Evolutionary conservation across 2,113 vertebrate genomes (phyloP), one percentile per base, ranked within the genome.

Genomic region (Dicerorhinus sumatrensis): DNA sequence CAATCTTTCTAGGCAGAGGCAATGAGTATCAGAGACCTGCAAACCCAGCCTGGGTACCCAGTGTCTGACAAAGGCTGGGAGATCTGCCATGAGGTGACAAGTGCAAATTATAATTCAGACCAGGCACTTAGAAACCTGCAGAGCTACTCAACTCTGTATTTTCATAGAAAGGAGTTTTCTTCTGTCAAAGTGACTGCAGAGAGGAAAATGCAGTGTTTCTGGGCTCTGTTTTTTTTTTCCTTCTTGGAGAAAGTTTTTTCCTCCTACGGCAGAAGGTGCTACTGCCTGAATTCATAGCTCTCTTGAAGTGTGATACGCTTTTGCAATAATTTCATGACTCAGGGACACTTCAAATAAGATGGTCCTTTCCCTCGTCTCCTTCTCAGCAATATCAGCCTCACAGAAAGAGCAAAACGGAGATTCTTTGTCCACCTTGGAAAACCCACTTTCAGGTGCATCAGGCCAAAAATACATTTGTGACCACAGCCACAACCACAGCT

Each of bases 71-170:
- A 93, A 42, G 18, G 0, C 42, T 96, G 46, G 76, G 46, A 56
- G 16, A 58, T 48, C 33, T 63, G 94, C 77, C 80, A 46, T 31
- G 18, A 73, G 83, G 17, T 77, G 84, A 67, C 46, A 97, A 96
- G 16, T 60, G 29, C 31, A 93, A 97, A 63, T 16, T 46, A 9
- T 73, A 95, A 94, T 76, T 89, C 65, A 96, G 70, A 91, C 46
- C 36, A 80, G 10, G 25, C 60, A 11, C n/a, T 85, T 92, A 75
- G 65, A 39, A 87, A 65, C 54, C 69, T 31, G 33, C 89, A 87
- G 77, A 95, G 80, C 72, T 82, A 81, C 13, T 88, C 36, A 31
- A 17, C 29, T 70, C 87, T 89, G 29, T 91, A 88, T 96, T 97
- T 79, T 96, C 4, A 54, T 46, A 33, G 3, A 33, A 92, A 95